Percentiles rank a stretch among this genome's conserved stretches.
phyloP scores from a whole-genome alignment of 2,797 vertebrate species.

The Nasua narica region DNA sequence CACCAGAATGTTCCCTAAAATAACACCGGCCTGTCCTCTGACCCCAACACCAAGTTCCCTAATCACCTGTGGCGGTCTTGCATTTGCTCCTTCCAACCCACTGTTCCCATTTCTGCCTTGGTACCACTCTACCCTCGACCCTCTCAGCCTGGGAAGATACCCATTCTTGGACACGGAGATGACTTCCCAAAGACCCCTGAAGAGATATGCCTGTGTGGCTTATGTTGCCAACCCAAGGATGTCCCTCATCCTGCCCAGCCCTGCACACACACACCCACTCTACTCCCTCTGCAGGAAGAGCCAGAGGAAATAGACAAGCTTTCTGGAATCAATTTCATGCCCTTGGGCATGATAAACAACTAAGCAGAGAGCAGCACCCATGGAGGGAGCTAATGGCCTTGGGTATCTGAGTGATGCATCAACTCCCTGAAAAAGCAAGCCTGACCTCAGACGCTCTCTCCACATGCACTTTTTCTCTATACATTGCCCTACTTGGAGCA shows the following conservation, averaged over 20 bases:
- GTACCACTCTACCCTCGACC: neutral
- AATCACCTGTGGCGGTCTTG: neutral
- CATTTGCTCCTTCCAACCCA: neutral
- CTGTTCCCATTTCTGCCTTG: neutral
- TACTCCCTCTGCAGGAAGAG: neutral
- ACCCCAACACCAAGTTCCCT: neutral
- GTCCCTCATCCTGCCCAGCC: neutral
- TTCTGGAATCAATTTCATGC: slow-evolving; percentile 54
- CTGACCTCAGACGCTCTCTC: neutral
- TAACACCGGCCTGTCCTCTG: neutral
- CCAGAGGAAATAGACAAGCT: slow-evolving; percentile 14
- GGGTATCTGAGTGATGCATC: neutral
- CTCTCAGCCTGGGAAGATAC: neutral
- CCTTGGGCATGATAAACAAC: slow-evolving; percentile 42
- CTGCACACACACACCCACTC: neutral
- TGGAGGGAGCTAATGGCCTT: slow-evolving; percentile 31
- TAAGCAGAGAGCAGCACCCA: neutral
- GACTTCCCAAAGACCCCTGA: neutral
- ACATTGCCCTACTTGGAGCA: neutral
- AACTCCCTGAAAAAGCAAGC: neutral
- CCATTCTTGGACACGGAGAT: neutral
- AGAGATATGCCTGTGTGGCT: neutral
- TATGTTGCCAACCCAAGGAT: neutral
- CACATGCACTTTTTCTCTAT: neutral
- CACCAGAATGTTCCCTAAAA: neutral